phyloP scores from a whole-genome alignment of 2,113 vertebrate species.

The Hylia prasina region DNA sequence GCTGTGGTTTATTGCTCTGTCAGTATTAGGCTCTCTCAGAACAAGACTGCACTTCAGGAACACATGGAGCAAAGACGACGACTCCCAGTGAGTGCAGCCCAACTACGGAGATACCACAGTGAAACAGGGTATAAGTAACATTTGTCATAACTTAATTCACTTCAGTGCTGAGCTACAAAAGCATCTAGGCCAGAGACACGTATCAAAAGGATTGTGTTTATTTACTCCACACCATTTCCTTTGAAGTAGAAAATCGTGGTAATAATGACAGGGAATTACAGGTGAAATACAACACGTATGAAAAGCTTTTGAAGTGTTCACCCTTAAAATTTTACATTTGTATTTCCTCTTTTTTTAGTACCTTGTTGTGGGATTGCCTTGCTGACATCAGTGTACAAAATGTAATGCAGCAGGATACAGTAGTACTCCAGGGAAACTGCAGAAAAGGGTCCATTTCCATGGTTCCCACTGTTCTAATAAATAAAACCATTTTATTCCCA shows the following conservation, averaged over 20 bases:
- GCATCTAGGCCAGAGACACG: background rate
- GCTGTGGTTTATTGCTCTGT: background rate
- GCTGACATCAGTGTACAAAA: background rate
- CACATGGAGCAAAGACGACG: background rate
- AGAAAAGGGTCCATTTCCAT: background rate
- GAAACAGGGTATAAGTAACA: background rate
- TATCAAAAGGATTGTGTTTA: background rate
- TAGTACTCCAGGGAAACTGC: background rate
- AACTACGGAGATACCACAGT: background rate
- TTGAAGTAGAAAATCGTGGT: background rate
- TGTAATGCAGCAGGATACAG: background rate
- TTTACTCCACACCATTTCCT: background rate
- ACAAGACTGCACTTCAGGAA: background rate
- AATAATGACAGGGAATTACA: background rate
- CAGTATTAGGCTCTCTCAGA: background rate
- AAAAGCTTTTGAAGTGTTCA: background rate
- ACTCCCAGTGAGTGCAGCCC: background rate
- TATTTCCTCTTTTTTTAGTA: background rate
- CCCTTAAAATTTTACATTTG: background rate
- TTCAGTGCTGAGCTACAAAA: background rate
- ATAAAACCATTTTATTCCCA: conserved; percentile 22
- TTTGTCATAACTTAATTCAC: background rate
- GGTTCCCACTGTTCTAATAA: conserved; percentile 12
- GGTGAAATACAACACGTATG: background rate
- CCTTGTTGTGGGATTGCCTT: background rate